Evolutionary conservation across 1,140 invertebrate genomes (phyloP).

Genomic region (Drosophila athabasca): DNA sequence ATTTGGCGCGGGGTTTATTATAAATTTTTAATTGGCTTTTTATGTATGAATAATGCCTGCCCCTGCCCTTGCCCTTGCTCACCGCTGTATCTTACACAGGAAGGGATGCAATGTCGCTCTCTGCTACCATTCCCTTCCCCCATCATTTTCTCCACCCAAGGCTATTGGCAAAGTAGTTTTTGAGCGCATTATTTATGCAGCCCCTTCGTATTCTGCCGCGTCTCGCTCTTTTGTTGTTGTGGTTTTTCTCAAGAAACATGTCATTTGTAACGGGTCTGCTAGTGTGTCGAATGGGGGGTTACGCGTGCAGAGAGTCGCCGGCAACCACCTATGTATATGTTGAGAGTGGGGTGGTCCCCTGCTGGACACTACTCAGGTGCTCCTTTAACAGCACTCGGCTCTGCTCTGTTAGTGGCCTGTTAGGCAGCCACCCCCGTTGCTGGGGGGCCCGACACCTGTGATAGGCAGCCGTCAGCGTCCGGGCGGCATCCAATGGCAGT

Average conservation of each 20-base stretch:
- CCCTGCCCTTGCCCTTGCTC: conserved; percentile 38
- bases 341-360: too few species aligned
- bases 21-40: conserved; percentile 82
- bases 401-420: conserved; percentile 14
- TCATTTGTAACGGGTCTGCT: too few species aligned
- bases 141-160: conserved; percentile 5
- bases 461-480: conserved; percentile 61
- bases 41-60: conserved; percentile 77
- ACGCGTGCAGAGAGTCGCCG: too few species aligned
- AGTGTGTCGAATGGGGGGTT: too few species aligned
- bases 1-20: conserved; percentile 76
- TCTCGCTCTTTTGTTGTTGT: not conserved
- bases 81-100: not conserved
- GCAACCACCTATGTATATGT: conserved; percentile 31
- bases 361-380: too few species aligned
- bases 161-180: conserved; percentile 55
- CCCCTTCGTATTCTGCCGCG: conserved; percentile 45
- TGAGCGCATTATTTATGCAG: conserved; percentile 71
- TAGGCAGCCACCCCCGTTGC: conserved; percentile 33
- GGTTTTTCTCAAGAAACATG: conserved; percentile 1
- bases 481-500: conserved; percentile 65
- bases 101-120: conserved; percentile 36
- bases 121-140: conserved; percentile 29
- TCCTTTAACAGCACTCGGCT: conserved; percentile 11
- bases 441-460: conserved; percentile 60